A percentile compares a stretch with the other conserved stretches of the same genome.
phyloP scores from a whole-genome alignment of 1,140 invertebrate genomes.

The Oreohelix idahoensis region DNA sequence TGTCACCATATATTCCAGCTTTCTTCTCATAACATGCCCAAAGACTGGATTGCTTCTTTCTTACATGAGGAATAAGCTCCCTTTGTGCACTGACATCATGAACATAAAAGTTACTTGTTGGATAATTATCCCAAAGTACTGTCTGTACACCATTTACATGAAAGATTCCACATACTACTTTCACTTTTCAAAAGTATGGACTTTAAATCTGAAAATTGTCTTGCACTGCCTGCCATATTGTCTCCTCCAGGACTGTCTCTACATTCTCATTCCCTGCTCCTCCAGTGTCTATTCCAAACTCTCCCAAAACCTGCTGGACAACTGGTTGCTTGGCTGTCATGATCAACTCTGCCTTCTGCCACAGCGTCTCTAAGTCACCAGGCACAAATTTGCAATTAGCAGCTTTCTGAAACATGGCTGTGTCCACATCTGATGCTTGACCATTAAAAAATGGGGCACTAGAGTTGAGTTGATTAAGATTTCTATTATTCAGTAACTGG shows the following conservation, averaged over 20 bases:
- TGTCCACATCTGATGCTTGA: background rate
- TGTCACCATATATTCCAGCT: too few relatives aligned
- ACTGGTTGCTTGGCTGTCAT: slow-evolving; percentile 13
- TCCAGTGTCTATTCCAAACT: slow-evolving; percentile 28
- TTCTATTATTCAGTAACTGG: background rate
- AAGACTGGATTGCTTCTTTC: too few relatives aligned
- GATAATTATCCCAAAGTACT: too few relatives aligned
- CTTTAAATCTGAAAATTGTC: background rate
- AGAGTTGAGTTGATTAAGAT: background rate
- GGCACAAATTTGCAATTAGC: background rate
- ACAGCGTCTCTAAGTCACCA: slow-evolving; percentile 29
- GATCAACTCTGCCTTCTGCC: slow-evolving; percentile 22
- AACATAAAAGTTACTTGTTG: too few relatives aligned
- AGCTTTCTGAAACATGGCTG: too few relatives aligned
- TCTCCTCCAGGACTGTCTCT: slow-evolving; percentile 20
- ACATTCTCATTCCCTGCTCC: background rate
- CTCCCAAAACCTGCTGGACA: slow-evolving; percentile 24
- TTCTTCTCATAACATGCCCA: too few relatives aligned
- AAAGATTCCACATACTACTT: too few relatives aligned
- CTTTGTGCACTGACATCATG: too few relatives aligned
- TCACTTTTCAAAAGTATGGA: too few relatives aligned
- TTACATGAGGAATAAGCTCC: too few relatives aligned
- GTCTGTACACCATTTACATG: too few relatives aligned
- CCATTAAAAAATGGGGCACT: background rate
- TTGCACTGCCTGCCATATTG: slow-evolving; percentile 33